Conservation (phyloP, 2,113 vertebrate genomes). For the Toxotes chatareus region DNA sequence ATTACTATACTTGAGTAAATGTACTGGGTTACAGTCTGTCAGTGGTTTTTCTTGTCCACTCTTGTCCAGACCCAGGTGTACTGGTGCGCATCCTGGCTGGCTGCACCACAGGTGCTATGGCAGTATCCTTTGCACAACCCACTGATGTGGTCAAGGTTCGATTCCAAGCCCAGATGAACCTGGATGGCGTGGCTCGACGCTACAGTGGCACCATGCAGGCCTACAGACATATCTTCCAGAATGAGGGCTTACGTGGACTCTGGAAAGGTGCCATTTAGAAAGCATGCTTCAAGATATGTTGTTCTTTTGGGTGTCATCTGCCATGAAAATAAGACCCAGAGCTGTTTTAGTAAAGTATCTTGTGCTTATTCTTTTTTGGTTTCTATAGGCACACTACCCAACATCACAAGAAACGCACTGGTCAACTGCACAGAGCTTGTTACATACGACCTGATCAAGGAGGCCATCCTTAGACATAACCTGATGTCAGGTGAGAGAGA, state of each 20-base stretch:
- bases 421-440: constrained; percentile 92
- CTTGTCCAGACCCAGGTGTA: constrained; percentile 75
- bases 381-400: constrained; percentile 87
- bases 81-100: constrained; percentile 85
- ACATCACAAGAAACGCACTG: constrained; percentile 89
- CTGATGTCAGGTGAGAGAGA: constrained; percentile 86
- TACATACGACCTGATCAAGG: constrained; percentile 91
- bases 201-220: constrained; percentile 90
- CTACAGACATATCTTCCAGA: constrained; percentile 87
- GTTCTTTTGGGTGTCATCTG: not conserved
- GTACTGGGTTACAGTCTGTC: not conserved
- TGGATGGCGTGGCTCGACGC: constrained; percentile 83
- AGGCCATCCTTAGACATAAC: constrained; percentile 85
- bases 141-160: constrained; percentile 91
- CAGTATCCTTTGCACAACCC: constrained; percentile 88
- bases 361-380: not conserved
- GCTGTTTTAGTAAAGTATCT: not conserved
- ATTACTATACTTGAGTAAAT: not conserved
- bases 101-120: constrained; percentile 88
- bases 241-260: constrained; percentile 87
- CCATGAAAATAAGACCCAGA: not conserved
- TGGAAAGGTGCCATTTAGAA: constrained; percentile 87
- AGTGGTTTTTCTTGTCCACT: not conserved
- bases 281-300: not conserved
- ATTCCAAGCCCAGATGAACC: constrained; percentile 88